Percentiles rank a stretch among this genome's conserved stretches.
Conservation (phyloP, 2,888 invertebrate species). For the Scelioninae gen. 2 region DNA sequence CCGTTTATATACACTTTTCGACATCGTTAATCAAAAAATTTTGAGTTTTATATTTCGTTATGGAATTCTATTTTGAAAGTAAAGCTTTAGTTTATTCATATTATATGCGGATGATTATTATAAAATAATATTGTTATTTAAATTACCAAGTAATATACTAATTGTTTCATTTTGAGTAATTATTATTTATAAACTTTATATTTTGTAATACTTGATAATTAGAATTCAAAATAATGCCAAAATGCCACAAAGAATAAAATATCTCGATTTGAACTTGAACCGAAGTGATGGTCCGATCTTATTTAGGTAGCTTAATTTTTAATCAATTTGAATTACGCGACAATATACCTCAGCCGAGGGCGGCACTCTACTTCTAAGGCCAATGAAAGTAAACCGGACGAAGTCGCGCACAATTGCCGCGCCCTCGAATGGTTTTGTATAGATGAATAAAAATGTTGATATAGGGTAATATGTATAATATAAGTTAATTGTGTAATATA, state of each 20-base stretch:
- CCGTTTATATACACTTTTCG: too few species aligned
- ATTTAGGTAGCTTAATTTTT: constrained; percentile 33
- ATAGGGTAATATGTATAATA: constrained; percentile 3
- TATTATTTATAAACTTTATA: too few species aligned
- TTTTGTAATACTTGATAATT: too few species aligned
- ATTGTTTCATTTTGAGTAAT: too few species aligned
- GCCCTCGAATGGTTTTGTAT: constrained; percentile 28
- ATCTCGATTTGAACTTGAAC: neutral
- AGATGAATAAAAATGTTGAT: constrained; percentile 5
- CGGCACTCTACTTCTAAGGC: constrained; percentile 43
- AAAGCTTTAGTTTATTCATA: too few species aligned
- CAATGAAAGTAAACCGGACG: constrained; percentile 48
- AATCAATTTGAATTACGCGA: constrained; percentile 25
- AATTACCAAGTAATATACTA: too few species aligned
- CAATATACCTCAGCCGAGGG: constrained; percentile 52
- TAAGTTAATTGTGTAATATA: constrained; percentile 10
- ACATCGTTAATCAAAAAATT: too few species aligned
- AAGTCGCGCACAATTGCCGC: constrained; percentile 46
- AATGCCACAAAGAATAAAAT: neutral
- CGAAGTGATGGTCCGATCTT: constrained; percentile 40
- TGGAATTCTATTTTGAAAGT: too few species aligned
- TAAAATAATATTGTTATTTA: too few species aligned
- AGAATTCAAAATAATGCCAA: constrained; percentile 9
- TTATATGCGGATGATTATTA: too few species aligned
- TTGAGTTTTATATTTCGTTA: too few species aligned